Evolutionary conservation across 2,888 invertebrate species (phyloP).

Genomic region (Ennomos quercinarius): DNA sequence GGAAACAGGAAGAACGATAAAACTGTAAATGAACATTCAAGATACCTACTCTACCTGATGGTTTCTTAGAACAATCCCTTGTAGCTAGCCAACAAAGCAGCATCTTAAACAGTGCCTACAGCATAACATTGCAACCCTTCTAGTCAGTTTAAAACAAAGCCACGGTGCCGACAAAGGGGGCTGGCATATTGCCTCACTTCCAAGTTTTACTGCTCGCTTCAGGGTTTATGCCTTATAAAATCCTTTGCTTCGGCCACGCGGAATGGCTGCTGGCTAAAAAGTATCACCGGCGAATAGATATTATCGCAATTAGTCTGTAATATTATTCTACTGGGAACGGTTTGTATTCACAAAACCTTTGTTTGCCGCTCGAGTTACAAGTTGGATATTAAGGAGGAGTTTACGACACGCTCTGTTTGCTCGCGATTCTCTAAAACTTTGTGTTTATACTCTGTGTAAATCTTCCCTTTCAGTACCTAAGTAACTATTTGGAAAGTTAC

Average conservation of each 20-base stretch:
- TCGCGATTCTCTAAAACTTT: slow-evolving; percentile 42
- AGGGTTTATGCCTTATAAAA: slow-evolving; percentile 80
- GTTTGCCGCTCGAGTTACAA: slow-evolving; percentile 46
- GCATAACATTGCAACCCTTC: slow-evolving; percentile 62
- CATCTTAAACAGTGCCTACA: slow-evolving; percentile 38
- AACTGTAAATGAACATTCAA: slow-evolving; percentile 22
- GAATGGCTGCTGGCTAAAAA: slow-evolving; percentile 63
- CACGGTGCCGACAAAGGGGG: slow-evolving; percentile 66
- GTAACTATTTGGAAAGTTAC: slow-evolving; percentile 35
- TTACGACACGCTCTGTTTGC: slow-evolving; percentile 48
- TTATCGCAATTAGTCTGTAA: slow-evolving; percentile 65
- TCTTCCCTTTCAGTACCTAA: slow-evolving; percentile 36
- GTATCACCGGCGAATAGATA: slow-evolving; percentile 63
- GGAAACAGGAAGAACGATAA: slow-evolving; percentile 21
- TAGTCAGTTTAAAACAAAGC: slow-evolving; percentile 74
- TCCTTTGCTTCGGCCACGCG: slow-evolving; percentile 66
- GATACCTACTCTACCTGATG: slow-evolving; percentile 26
- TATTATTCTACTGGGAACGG: slow-evolving; percentile 54
- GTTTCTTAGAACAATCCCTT: slow-evolving; percentile 36
- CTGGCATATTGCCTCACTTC: slow-evolving; percentile 77
- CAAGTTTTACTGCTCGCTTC: slow-evolving; percentile 75
- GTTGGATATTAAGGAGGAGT: slow-evolving; percentile 46
- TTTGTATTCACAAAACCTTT: slow-evolving; percentile 48
- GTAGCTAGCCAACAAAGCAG: slow-evolving; percentile 37
- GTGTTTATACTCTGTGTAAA: slow-evolving; percentile 38